A percentile compares a stretch with the other conserved stretches of the same genome.
Evolutionary conservation across 2,797 vertebrate genomes (phyloP).

Genomic region (Halcyon leucocephala): DNA sequence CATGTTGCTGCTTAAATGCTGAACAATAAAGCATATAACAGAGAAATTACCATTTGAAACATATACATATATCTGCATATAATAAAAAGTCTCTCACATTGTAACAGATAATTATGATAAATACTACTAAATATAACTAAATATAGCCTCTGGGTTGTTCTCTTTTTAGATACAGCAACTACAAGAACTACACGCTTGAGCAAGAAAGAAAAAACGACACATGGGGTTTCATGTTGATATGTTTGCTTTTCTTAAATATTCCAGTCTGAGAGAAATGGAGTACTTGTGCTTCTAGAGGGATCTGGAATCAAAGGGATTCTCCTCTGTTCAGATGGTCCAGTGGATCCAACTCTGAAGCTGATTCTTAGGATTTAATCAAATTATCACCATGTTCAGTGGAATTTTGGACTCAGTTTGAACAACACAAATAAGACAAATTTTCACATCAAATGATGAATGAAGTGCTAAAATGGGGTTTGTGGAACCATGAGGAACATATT

Average conservation of each 20-base stretch:
- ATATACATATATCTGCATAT: neutral
- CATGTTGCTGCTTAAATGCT: neutral
- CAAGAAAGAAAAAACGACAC: neutral
- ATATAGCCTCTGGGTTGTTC: neutral
- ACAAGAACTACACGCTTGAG: neutral
- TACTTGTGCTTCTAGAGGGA: neutral
- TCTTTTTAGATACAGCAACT: neutral
- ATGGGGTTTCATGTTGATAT: neutral
- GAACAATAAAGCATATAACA: neutral
- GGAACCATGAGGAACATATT: neutral
- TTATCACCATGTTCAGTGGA: neutral
- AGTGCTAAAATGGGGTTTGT: neutral
- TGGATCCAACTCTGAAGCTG: neutral
- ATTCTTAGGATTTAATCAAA: slow-evolving; percentile 27
- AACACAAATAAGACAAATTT: neutral
- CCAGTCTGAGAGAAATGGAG: neutral
- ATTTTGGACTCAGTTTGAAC: neutral
- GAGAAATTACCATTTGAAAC: neutral
- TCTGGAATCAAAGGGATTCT: neutral
- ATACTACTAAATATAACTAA: neutral
- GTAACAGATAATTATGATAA: neutral
- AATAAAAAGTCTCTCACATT: neutral
- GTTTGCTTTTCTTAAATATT: neutral
- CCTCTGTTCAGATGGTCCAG: neutral
- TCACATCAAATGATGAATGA: slow-evolving; percentile 12